These are phyloP conservation scores for Leptobrachium ailaonicum DNA, from an alignment of 2,113 vertebrate genomes.

Conservation along the genomic window DNA sequence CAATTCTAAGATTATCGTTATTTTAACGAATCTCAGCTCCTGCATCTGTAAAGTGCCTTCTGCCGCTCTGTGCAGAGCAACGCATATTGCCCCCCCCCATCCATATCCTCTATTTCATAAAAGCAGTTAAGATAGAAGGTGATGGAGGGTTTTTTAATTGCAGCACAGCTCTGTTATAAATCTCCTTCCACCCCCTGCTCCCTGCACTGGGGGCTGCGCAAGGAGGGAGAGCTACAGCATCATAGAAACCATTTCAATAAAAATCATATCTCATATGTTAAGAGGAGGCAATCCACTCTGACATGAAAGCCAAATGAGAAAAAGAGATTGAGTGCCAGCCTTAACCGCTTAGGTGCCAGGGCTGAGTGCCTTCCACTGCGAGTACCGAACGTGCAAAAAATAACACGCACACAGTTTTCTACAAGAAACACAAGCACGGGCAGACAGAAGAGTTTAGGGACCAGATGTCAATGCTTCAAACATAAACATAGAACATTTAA, in stretches of 20 bases:
- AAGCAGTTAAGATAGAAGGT: conserved; percentile 35
- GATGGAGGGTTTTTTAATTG: conserved; percentile 36
- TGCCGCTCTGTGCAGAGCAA: conserved; percentile 9
- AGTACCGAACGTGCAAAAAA: too few relatives aligned
- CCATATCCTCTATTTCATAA: not conserved
- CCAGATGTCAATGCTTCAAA: too few relatives aligned
- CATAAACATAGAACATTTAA: too few relatives aligned
- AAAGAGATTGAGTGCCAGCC: not conserved
- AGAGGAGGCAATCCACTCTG: conserved; percentile 15
- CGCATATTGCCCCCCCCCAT: conserved; percentile 10
- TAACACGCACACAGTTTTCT: too few relatives aligned
- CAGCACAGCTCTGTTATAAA: conserved; percentile 31
- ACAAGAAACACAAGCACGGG: too few relatives aligned
- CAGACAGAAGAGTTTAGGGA: too few relatives aligned
- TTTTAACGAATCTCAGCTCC: conserved; percentile 23
- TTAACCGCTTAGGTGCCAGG: not conserved
- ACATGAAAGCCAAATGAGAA: conserved; percentile 10
- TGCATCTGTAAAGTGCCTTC: conserved; percentile 8
- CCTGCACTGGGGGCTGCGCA: conserved; percentile 9
- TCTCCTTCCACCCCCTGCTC: not conserved
- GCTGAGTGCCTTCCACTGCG: too few relatives aligned
- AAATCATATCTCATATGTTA: conserved; percentile 5
- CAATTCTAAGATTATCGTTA: too few relatives aligned
- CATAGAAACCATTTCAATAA: conserved; percentile 21
- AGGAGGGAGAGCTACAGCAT: conserved; percentile 8